Evolutionary conservation across 2,797 vertebrate genomes (phyloP).

Genomic region (Cuculus canorus): DNA sequence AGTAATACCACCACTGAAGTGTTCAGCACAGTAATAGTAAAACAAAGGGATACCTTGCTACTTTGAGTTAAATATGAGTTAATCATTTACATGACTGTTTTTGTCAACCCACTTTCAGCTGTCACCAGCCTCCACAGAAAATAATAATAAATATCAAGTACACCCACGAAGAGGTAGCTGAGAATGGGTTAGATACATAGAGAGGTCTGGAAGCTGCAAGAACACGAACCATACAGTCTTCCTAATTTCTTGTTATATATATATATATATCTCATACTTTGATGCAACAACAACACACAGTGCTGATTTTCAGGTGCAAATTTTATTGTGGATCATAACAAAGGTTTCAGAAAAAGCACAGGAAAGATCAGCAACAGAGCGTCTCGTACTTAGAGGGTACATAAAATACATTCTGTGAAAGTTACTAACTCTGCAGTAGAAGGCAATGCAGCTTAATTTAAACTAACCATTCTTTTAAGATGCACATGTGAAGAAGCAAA

Average conservation of each 20-base stretch:
- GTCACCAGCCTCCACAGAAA: constrained; percentile 41
- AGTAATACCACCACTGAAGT: neutral
- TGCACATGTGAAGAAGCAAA: neutral
- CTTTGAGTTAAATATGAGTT: neutral
- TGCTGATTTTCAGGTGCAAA: constrained; percentile 42
- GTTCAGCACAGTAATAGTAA: neutral
- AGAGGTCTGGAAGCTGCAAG: neutral
- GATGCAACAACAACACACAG: neutral
- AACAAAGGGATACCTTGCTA: neutral
- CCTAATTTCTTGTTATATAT: neutral
- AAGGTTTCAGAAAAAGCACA: constrained; percentile 30
- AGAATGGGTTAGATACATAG: neutral
- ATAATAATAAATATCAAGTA: constrained; percentile 40
- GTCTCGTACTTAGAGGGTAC: neutral
- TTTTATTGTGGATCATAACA: constrained; percentile 62
- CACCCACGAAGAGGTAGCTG: neutral
- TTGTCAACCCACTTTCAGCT: constrained; percentile 50
- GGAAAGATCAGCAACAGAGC: neutral
- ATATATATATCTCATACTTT: neutral
- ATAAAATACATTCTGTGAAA: constrained; percentile 5
- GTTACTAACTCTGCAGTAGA: neutral
- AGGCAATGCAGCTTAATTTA: neutral
- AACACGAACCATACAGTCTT: neutral
- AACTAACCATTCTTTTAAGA: neutral
- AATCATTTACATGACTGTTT: constrained; percentile 2